Evolutionary conservation across 2,888 invertebrate species (phyloP).

Genomic region (Ophion costatus): DNA sequence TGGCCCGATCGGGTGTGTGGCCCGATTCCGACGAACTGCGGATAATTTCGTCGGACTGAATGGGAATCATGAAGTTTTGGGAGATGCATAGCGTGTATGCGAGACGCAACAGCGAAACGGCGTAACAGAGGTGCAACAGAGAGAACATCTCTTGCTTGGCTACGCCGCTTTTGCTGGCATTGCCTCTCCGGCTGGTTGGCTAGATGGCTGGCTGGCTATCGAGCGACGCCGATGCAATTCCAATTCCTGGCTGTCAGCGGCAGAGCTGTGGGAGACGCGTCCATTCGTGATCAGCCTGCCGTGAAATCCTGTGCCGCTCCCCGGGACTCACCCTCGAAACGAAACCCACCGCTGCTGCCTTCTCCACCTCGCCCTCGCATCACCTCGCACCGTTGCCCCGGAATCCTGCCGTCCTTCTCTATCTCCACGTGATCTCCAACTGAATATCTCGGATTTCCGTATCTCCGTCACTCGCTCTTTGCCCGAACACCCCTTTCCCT

Average conservation of each 20-base stretch:
- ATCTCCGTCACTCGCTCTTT: slow-evolving; percentile 50
- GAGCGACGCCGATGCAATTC: slow-evolving; percentile 84
- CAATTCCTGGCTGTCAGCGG: slow-evolving; percentile 84
- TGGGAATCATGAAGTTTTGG: slow-evolving; percentile 39
- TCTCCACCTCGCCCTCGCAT: slow-evolving; percentile 65
- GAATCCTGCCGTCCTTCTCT: slow-evolving; percentile 58
- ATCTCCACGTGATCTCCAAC: slow-evolving; percentile 53
- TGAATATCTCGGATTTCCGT: slow-evolving; percentile 54
- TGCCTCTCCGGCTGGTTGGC: slow-evolving; percentile 59
- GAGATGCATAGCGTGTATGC: slow-evolving; percentile 58
- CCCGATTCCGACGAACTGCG: slow-evolving; percentile 41
- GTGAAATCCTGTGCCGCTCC: slow-evolving; percentile 81
- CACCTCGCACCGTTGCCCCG: slow-evolving; percentile 65
- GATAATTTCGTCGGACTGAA: slow-evolving; percentile 43
- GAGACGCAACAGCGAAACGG: slow-evolving; percentile 69
- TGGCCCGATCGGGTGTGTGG: slow-evolving; percentile 19
- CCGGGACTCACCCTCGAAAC: slow-evolving; percentile 64
- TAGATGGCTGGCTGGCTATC: slow-evolving; percentile 82
- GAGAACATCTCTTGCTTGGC: slow-evolving; percentile 56
- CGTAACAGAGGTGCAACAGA: slow-evolving; percentile 70
- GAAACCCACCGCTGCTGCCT: slow-evolving; percentile 59
- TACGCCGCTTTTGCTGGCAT: slow-evolving; percentile 48
- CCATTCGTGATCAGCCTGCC: slow-evolving; percentile 83
- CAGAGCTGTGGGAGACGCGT: slow-evolving; percentile 83
- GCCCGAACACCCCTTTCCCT: slow-evolving; percentile 50